Evolutionary conservation across 2,113 vertebrate genomes (phyloP), one percentile per base, ranked within the genome.

Genomic region (Rhinogobius similis): DNA sequence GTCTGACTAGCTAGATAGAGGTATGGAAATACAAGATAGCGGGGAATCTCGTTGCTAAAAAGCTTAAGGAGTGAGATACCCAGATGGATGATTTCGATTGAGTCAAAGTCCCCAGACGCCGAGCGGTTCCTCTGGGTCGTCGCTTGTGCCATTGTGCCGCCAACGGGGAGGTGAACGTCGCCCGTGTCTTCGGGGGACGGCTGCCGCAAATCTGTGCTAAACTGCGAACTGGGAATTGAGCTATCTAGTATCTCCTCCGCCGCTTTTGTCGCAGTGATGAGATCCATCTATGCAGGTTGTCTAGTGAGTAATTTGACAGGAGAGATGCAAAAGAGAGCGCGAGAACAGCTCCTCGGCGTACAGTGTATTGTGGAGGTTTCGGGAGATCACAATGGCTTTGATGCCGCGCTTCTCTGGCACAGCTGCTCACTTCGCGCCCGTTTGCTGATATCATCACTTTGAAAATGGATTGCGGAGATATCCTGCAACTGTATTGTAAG

Each of bases 121-220:
- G 20, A 75, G 84, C 70, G 65, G 26, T 75, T 78, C 82, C 79
- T 79, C 8, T 65, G 68, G 84, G 83, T 81, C 74, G 76, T 81
- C 78, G 81, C 56, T n/a, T 58, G 69, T 80, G 74, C 82, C 84
- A 83, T 89, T 87, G 81, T 86, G 87, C 76, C 44, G 61, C 72
- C 79, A 89, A 89, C 79, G 73, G 55, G 76, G 80, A 88, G 84
- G 83, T 86, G 87, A 89, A 80, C 82, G 76, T 76, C 44, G 65
- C 65, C 48, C 29, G 62, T 72, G 62, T 76, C 78, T 83, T 63
- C 68, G 83, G 87, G 85, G 86, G 87, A 83, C 84, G 86, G 82
- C 78, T 86, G 85, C 82, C 82, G 89, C 72, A 90, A 90, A 91
- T 87, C 83, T 82, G 76, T 75, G 78, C 85, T 90, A 91, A 92